Evolutionary conservation across 2,888 invertebrate species (phyloP), one percentile per base, ranked within the genome.

Genomic region (Trichopoda pennipes): DNA sequence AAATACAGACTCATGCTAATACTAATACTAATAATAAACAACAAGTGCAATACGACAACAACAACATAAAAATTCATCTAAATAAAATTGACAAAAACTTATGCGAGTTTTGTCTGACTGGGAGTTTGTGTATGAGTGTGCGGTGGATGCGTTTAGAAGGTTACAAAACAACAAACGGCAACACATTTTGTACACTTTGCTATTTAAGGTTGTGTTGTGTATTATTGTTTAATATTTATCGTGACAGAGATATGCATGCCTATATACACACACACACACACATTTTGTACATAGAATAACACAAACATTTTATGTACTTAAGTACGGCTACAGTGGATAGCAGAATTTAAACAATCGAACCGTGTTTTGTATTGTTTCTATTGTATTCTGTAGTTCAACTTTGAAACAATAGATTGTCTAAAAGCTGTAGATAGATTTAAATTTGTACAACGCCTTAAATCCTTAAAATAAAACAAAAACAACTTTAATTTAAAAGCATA

Each of bases 161-260:
- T 17, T 38, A 38, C 38, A 12, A 38, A 38, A 38, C 38, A 38
- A 38, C 12, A 38, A 38, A 38, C 12, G n/a, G n/a, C n/a, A n/a
- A 28, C 8, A 12, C 38, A 38, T 42, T 58, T n/a, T 63, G 72
- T 79, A 73, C 63, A 79, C 32, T 76, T 72, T 79, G 72, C 75
- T 68, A 72, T 79, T 79, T 78, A 68, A 82, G 79, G 75, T 79
- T 82, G 68, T 28, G 75, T 79, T 82, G 68, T 28, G 28, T 76
- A 72, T 58, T 82, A 79, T 79, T 82, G 75, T 76, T 73, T 75
- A 76, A 72, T 82, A 82, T 82, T 79, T 82, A 82, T 82, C 58
- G 60, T 79, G 79, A 70, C 82, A 79, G 53, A 55, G 68, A 60
- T 23, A 6, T 3, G n/a, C 42, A 44, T 49, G 56, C 21, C 38